A percentile compares a stretch with the other conserved stretches of the same genome.
Evolutionary conservation across 2,797 vertebrate species (phyloP).

Genomic region (Graptemys geographica): DNA sequence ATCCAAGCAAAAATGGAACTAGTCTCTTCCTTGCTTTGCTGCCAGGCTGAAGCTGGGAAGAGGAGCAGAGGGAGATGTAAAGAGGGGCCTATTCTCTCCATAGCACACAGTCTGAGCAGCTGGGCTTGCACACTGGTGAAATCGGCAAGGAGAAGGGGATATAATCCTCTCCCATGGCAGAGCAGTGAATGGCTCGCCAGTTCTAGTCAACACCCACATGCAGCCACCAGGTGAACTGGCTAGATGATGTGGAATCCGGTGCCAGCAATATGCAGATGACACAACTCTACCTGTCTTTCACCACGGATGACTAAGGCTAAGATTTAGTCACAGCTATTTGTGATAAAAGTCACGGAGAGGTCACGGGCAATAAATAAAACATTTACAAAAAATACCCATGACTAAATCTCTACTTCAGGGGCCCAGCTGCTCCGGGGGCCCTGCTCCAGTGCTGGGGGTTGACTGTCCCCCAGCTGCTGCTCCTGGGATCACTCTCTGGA

Average conservation of each 20-base stretch:
- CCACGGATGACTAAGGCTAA: neutral
- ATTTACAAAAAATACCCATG: too few relatives aligned
- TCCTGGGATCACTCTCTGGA: too few relatives aligned
- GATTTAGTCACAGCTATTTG: too few relatives aligned
- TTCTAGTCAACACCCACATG: neutral
- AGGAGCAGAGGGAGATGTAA: neutral
- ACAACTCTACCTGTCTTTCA: neutral
- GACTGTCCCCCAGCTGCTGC: too few relatives aligned
- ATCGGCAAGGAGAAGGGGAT: neutral
- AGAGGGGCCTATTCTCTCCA: neutral
- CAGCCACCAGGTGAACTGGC: neutral
- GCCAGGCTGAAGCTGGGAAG: neutral
- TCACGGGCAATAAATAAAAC: too few relatives aligned
- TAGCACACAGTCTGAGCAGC: neutral
- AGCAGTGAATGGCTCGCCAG: neutral
- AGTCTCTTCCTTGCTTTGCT: neutral
- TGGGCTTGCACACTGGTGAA: neutral
- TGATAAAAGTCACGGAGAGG: too few relatives aligned
- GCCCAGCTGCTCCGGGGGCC: too few relatives aligned
- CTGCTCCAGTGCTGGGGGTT: too few relatives aligned
- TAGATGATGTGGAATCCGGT: neutral
- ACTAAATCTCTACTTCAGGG: too few relatives aligned
- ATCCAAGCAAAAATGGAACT: neutral
- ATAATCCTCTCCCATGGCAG: neutral
- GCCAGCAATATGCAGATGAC: neutral